phyloP scores from a whole-genome alignment of 2,113 vertebrate species.

The Xiphias gladius region DNA sequence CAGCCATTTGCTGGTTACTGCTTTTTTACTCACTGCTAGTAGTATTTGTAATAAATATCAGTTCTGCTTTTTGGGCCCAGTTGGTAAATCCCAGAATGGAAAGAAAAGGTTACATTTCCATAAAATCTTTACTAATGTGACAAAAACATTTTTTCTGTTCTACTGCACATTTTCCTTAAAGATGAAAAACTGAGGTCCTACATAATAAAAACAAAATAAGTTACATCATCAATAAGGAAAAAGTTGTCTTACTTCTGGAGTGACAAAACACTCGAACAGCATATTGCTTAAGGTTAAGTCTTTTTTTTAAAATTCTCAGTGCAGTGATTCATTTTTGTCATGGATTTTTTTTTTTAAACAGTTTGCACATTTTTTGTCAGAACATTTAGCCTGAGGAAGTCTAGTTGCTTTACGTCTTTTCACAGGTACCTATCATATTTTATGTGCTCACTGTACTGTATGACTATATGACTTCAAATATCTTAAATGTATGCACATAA shows the following conservation, averaged over 20 bases:
- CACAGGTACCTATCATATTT: slow-evolving; percentile 40
- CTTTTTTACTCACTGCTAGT: too few species aligned
- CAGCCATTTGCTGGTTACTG: too few species aligned
- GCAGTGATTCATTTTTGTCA: background rate
- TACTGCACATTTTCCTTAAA: too few species aligned
- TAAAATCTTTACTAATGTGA: too few species aligned
- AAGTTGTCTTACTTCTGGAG: background rate
- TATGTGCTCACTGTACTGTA: background rate
- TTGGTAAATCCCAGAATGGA: too few species aligned
- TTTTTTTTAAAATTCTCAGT: background rate
- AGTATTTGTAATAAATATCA: too few species aligned
- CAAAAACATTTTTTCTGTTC: too few species aligned
- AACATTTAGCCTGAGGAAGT: background rate
- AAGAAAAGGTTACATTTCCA: too few species aligned
- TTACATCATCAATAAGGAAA: too few species aligned
- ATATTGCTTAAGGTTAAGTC: background rate
- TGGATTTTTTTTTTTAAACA: background rate
- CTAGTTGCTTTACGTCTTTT: slow-evolving; percentile 13
- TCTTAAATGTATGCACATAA: slow-evolving; percentile 2
- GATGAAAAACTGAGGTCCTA: too few species aligned
- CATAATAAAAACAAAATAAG: too few species aligned
- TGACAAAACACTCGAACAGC: background rate
- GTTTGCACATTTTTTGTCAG: background rate
- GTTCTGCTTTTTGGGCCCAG: too few species aligned
- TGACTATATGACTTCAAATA: background rate